These are phyloP conservation scores for Eupeodes luniger DNA, from an alignment of 2,888 invertebrate species.

Conservation along the genomic window DNA sequence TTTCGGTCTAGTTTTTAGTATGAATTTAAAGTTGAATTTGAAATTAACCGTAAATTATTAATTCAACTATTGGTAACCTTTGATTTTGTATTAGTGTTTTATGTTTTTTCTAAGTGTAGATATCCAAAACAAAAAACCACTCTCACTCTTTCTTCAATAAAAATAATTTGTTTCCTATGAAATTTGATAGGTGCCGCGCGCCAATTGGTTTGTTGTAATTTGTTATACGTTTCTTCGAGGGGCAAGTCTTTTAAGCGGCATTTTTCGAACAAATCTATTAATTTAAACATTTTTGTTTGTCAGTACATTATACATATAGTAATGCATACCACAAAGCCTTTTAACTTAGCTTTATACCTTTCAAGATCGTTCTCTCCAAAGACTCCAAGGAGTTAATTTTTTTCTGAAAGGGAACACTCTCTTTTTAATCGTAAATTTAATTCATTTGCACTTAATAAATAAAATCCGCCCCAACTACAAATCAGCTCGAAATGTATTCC, in stretches of 20 bases:
- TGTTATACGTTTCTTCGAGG: conserved; percentile 50
- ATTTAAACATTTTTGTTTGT: conserved; percentile 43
- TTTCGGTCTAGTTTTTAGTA: too few species aligned
- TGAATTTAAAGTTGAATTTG: too few species aligned
- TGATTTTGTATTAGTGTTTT: neutral
- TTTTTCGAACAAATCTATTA: conserved; percentile 69
- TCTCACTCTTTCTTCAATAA: conserved; percentile 13
- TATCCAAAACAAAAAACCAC: conserved; percentile 22
- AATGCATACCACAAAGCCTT: too few species aligned
- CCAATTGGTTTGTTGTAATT: conserved; percentile 65
- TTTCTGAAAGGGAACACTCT: conserved; percentile 37
- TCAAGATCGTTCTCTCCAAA: neutral
- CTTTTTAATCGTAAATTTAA: conserved; percentile 70
- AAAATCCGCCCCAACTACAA: conserved; percentile 74
- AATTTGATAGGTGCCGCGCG: conserved; percentile 64
- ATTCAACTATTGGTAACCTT: too few species aligned
- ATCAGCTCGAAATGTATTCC: conserved; percentile 73
- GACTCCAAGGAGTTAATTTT: neutral
- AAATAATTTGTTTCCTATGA: conserved; percentile 61
- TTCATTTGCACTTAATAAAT: conserved; percentile 75
- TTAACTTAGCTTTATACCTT: neutral
- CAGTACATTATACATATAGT: neutral
- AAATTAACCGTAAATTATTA: too few species aligned
- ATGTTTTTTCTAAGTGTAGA: neutral
- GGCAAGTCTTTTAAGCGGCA: conserved; percentile 53